A percentile compares a stretch with the other conserved stretches of the same genome.
phyloP scores from a whole-genome alignment of 2,113 vertebrate species.

The Pachycephala philippinensis region DNA sequence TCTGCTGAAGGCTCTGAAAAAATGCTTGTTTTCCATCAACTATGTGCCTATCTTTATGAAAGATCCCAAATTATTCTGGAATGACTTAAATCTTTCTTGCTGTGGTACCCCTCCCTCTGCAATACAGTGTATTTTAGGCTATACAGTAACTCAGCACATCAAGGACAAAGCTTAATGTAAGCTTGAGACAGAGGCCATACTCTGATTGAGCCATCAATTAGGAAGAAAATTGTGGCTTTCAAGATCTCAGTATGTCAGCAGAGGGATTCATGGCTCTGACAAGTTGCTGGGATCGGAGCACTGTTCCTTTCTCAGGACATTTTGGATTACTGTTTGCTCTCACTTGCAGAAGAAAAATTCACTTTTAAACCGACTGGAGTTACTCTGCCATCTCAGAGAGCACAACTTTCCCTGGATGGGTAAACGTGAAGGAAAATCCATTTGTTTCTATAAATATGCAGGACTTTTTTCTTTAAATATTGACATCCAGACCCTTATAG shows the following conservation, averaged over 20 bases:
- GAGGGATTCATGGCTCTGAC: slow-evolving; percentile 17
- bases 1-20: slow-evolving; percentile 41
- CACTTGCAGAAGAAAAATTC: neutral
- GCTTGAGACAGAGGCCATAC: slow-evolving; percentile 55
- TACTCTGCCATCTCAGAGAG: neutral
- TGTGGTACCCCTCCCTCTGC: neutral
- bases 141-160: slow-evolving; percentile 42
- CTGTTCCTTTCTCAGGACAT: slow-evolving; percentile 52
- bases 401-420: neutral
- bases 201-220: slow-evolving; percentile 71
- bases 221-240: slow-evolving; percentile 69
- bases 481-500: slow-evolving; percentile 29
- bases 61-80: neutral
- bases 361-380: neutral
- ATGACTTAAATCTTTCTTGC: neutral
- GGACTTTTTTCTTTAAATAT: slow-evolving; percentile 45
- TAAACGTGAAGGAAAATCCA: slow-evolving; percentile 59
- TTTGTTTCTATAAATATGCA: slow-evolving; percentile 55
- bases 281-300: slow-evolving; percentile 29
- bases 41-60: neutral
- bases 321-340: neutral
- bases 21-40: slow-evolving; percentile 45
- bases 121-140: slow-evolving; percentile 18
- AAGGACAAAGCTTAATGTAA: slow-evolving; percentile 66
- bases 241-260: slow-evolving; percentile 32